Conservation (phyloP, 2,113 vertebrate species). For the Strix uralensis region DNA sequence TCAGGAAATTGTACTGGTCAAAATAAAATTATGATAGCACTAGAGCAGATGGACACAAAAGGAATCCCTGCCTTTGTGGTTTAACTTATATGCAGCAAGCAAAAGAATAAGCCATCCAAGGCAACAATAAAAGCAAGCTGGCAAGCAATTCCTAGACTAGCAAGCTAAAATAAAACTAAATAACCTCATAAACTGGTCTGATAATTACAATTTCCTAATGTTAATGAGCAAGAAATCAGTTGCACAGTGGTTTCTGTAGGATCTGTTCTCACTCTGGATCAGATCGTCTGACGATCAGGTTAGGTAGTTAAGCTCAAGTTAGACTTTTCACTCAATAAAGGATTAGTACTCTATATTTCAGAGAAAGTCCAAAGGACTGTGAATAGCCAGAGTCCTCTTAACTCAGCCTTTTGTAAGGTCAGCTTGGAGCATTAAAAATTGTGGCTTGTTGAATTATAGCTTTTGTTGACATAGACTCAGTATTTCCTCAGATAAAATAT, state of each 20-base stretch:
- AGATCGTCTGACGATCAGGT: background rate
- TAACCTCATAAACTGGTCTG: background rate
- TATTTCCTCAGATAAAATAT: conserved; percentile 6
- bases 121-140: background rate
- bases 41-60: background rate
- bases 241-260: background rate
- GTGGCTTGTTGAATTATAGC: background rate
- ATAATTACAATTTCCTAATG: background rate
- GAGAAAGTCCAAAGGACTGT: background rate
- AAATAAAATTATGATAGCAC: background rate
- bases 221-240: background rate
- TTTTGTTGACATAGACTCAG: conserved; percentile 1
- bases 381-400: background rate
- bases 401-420: background rate
- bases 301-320: background rate
- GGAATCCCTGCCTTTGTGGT: background rate
- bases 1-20: background rate
- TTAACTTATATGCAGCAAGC: background rate
- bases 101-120: background rate
- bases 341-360: background rate
- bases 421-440: background rate
- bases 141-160: background rate
- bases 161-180: background rate
- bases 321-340: background rate
- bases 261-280: background rate